Conservation (phyloP, 1,140 invertebrate genomes). For the Achroia grisella region DNA sequence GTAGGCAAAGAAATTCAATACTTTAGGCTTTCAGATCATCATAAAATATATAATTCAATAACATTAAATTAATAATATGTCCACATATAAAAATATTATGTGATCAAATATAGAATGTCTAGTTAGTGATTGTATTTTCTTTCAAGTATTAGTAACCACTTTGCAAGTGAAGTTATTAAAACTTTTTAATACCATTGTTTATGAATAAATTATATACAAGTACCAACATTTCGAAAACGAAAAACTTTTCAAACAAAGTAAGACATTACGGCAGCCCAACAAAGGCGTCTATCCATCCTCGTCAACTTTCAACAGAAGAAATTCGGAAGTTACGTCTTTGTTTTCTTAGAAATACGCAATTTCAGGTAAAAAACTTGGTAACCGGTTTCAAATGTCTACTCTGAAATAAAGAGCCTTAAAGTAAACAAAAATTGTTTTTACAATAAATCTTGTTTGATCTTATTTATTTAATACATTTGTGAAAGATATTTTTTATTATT, state of each 20-base stretch:
- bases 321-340: conserved; percentile 15
- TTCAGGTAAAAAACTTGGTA: conserved; percentile 17
- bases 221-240: conserved; percentile 3
- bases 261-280: conserved; percentile 2
- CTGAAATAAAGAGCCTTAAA: too few species aligned
- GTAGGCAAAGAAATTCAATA: too few species aligned
- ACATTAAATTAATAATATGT: too few species aligned
- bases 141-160: not conserved
- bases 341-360: conserved; percentile 26
- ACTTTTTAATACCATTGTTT: conserved; percentile 9
- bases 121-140: not conserved
- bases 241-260: conserved; percentile 8
- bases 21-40: too few species aligned
- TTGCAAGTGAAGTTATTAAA: conserved; percentile 6
- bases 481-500: too few species aligned
- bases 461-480: too few species aligned
- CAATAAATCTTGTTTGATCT: too few species aligned
- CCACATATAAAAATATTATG: too few species aligned
- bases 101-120: too few species aligned
- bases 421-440: too few species aligned
- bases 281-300: conserved; percentile 1
- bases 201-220: not conserved
- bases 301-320: conserved; percentile 3
- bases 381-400: too few species aligned
- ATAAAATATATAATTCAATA: too few species aligned